Evolutionary conservation across 2,888 invertebrate genomes (phyloP).

Genomic region (Drosophila testacea): DNA sequence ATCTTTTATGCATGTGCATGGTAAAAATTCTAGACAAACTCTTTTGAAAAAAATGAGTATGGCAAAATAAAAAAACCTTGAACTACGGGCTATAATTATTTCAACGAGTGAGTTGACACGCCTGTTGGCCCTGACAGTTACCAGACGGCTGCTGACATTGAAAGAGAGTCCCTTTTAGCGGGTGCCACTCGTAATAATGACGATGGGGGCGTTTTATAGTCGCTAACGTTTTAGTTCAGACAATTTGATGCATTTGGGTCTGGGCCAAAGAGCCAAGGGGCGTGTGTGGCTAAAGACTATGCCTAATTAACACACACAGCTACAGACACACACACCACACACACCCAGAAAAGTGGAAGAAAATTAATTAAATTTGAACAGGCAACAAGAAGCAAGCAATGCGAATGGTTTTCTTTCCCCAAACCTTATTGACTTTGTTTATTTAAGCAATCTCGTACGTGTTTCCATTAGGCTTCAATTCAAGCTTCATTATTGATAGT

Average conservation of each 20-base stretch:
- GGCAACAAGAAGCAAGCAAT: conserved; percentile 28
- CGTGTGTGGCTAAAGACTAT: conserved; percentile 62
- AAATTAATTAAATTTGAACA: conserved; percentile 76
- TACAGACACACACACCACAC: conserved; percentile 19
- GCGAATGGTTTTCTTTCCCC: conserved; percentile 13
- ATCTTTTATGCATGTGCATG: conserved; percentile 56
- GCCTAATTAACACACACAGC: conserved; percentile 71
- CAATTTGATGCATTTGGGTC: conserved; percentile 73
- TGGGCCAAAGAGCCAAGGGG: conserved; percentile 46
- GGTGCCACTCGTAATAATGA: conserved; percentile 31
- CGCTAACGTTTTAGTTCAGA: conserved; percentile 59
- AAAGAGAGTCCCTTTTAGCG: conserved; percentile 36
- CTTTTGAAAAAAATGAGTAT: conserved; percentile 17
- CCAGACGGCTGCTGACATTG: conserved; percentile 61
- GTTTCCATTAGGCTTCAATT: conserved; percentile 80
- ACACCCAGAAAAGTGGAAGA: conserved; percentile 64
- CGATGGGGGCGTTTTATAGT: conserved; percentile 50
- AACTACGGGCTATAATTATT: conserved; percentile 65
- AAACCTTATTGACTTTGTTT: conserved; percentile 34
- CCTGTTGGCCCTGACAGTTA: conserved; percentile 55
- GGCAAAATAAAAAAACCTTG: not conserved
- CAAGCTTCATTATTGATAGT: conserved; percentile 73
- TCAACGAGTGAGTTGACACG: conserved; percentile 52
- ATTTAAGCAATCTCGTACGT: conserved; percentile 74
- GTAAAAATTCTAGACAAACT: conserved; percentile 22